These are phyloP conservation scores for Lophius piscatorius DNA, from an alignment of 2,113 vertebrate species.

Conservation along the genomic window DNA sequence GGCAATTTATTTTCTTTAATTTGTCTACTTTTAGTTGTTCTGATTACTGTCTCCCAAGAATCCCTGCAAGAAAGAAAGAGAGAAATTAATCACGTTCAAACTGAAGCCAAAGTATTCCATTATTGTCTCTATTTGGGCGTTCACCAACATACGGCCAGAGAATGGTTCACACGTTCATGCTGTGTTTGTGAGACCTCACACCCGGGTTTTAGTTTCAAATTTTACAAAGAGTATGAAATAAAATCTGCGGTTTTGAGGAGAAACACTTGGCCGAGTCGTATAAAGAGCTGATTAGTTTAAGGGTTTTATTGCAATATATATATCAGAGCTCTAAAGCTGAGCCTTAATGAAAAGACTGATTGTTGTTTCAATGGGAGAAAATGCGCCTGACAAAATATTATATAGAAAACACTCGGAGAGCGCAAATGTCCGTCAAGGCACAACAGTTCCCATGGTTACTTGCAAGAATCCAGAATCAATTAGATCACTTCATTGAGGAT, in stretches of 20 bases:
- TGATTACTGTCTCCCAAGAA: constrained; percentile 28
- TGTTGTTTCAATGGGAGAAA: no score
- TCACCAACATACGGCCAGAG: constrained; percentile 33
- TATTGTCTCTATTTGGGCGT: constrained; percentile 57
- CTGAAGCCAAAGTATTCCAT: constrained; percentile 29
- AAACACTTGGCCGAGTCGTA: constrained; percentile 2
- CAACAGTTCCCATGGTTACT: no score
- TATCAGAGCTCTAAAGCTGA: neutral
- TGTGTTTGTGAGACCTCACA: constrained; percentile 50
- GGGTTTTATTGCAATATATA: neutral
- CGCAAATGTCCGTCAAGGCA: no score
- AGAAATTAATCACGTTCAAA: constrained; percentile 19
- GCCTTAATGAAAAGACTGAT: neutral
- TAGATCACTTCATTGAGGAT: no score
- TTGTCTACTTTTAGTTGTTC: constrained; percentile 23
- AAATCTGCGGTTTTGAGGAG: constrained; percentile 36
- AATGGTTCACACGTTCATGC: constrained; percentile 42
- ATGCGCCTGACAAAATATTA: no score
- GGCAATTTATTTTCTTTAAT: no score
- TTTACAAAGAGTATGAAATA: constrained; percentile 36
- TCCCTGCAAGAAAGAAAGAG: neutral
- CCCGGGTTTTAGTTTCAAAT: constrained; percentile 7
- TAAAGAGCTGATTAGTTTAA: constrained; percentile 7
- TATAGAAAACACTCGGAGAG: no score
- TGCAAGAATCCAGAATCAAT: no score